phyloP scores from a whole-genome alignment of 2,797 vertebrate genomes.

The Falco berigora region DNA sequence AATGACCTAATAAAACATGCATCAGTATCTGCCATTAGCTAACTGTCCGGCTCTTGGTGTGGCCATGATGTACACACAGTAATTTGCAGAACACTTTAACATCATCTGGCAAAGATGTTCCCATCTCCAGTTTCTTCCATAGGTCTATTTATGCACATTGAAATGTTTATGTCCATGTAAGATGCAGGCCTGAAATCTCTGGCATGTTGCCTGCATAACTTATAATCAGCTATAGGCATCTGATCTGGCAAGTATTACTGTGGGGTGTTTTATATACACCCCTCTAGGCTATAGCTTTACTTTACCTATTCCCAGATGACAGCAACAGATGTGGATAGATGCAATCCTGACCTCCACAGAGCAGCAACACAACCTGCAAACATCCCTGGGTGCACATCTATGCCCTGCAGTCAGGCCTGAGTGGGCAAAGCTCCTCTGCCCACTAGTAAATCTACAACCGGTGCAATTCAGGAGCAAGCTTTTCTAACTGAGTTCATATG shows the following conservation, averaged over 20 bases:
- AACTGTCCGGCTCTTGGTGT: not conserved
- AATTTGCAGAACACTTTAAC: not conserved
- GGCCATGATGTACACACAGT: not conserved
- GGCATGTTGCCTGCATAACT: not conserved
- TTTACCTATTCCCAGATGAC: not conserved
- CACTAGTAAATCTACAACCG: not conserved
- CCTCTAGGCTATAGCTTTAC: not conserved
- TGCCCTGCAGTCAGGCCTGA: not conserved
- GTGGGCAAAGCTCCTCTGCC: not conserved
- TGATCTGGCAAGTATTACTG: not conserved
- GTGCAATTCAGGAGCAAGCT: not conserved
- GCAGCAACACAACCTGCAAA: not conserved
- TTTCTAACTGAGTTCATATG: not conserved
- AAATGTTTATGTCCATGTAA: not conserved
- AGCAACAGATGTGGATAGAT: rapidly evolving
- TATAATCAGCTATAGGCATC: not conserved
- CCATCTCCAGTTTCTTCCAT: not conserved
- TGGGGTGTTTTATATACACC: not conserved
- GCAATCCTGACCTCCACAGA: not conserved
- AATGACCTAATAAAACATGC: not conserved
- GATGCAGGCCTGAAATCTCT: not conserved
- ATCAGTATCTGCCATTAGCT: not conserved
- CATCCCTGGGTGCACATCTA: not conserved
- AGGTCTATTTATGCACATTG: not conserved
- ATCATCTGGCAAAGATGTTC: not conserved